These are phyloP conservation scores for Teleopsis dalmanni DNA, from an alignment of 1,140 invertebrate genomes.

Conservation along the genomic window DNA sequence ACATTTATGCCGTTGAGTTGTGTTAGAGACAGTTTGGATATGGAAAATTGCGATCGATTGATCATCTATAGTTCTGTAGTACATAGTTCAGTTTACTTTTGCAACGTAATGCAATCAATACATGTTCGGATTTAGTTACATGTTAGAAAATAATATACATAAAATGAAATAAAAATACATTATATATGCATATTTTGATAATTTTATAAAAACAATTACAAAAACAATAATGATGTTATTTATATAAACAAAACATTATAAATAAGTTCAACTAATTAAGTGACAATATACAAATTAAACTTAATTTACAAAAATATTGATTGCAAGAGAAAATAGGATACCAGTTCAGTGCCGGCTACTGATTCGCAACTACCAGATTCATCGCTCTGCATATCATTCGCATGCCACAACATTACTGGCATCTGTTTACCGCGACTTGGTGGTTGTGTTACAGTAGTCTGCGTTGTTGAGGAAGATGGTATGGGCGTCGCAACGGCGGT, in stretches of 20 bases:
- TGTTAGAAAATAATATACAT: no score
- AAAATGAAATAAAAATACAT: no score
- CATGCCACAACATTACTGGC: conserved; percentile 15
- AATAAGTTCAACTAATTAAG: background rate
- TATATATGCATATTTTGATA: no score
- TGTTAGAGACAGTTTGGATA: no score
- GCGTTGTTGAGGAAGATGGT: background rate
- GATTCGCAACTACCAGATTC: conserved; percentile 15
- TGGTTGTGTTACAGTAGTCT: conserved; percentile 1
- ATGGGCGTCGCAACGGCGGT: background rate
- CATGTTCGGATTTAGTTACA: no score
- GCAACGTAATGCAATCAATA: no score
- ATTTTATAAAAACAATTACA: no score
- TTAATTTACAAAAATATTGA: no score
- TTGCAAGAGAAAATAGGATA: background rate
- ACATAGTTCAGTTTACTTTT: no score
- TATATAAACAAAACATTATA: background rate
- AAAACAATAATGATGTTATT: background rate
- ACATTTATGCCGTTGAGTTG: no score
- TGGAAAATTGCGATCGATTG: no score
- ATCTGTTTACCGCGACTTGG: conserved; percentile 15
- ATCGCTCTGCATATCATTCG: conserved; percentile 12
- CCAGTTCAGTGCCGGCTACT: conserved; percentile 9
- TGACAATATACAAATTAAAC: background rate
- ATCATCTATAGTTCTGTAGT: no score